Conservation (phyloP, 2,888 invertebrate species). For the Rutpela maculata region DNA sequence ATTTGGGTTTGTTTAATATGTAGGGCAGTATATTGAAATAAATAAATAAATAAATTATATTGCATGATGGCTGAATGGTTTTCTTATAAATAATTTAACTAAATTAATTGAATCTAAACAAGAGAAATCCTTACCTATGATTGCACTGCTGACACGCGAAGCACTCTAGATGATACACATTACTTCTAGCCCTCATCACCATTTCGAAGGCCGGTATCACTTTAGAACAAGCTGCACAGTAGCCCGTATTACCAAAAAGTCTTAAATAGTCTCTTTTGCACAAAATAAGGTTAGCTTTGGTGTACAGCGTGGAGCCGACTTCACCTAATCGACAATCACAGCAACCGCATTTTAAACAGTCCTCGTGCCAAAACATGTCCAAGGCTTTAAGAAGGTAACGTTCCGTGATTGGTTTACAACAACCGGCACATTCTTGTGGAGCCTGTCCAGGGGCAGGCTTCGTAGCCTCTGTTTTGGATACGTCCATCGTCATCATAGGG, state of each 20-base stretch:
- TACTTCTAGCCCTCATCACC: constrained; percentile 98
- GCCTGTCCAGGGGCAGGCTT: constrained; percentile 73
- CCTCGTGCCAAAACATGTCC: constrained; percentile 98
- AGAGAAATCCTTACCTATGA: constrained; percentile 86
- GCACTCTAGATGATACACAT: constrained; percentile 98
- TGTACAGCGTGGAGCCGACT: constrained; percentile 96
- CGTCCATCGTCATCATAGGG: constrained; percentile 91
- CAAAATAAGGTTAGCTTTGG: constrained; percentile 95
- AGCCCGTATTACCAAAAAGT: constrained; percentile 96
- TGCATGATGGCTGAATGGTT: too few species aligned
- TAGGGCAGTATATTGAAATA: too few species aligned
- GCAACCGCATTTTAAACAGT: constrained; percentile 97
- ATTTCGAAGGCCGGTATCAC: constrained; percentile 99
- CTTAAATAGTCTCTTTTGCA: constrained; percentile 97
- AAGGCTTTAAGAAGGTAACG: constrained; percentile 93
- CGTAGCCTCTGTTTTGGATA: constrained; percentile 83
- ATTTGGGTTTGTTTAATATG: too few species aligned
- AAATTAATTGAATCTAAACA: background rate
- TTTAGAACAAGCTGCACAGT: constrained; percentile 97
- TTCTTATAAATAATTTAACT: too few species aligned
- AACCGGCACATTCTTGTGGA: constrained; percentile 92
- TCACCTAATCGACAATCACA: constrained; percentile 98
- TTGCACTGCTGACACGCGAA: constrained; percentile 99
- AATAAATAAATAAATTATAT: too few species aligned
- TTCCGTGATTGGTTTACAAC: constrained; percentile 95